These are phyloP conservation scores for Penaeus indicus DNA, from an alignment of 1,140 invertebrate genomes.

Conservation along the genomic window DNA sequence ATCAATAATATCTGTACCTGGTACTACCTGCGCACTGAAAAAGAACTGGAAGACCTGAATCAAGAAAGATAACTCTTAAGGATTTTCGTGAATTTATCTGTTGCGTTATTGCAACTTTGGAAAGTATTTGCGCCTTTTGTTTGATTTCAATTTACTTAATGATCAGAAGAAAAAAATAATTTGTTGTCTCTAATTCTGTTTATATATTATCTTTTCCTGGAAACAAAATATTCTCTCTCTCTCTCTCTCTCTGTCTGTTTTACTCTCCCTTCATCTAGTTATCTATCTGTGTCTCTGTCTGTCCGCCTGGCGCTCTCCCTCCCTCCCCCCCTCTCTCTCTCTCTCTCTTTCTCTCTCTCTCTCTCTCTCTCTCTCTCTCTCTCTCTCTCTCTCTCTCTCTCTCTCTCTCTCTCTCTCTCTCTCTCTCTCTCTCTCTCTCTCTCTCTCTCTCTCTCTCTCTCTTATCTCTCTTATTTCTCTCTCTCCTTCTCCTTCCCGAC, in stretches of 20 bases:
- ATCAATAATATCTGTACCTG: no score
- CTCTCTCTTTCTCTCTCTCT: not conserved
- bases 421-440: not conserved
- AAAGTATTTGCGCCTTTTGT: no score
- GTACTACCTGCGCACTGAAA: no score
- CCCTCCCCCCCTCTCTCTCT: not conserved
- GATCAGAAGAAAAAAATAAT: no score
- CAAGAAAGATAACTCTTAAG: no score
- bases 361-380: constrained; percentile 1
- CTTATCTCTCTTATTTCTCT: not conserved
- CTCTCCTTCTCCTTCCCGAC: not conserved
- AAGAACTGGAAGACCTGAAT: no score
- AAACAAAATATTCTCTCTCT: not conserved
- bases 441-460: not conserved
- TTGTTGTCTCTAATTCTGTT: no score
- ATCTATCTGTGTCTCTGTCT: not conserved
- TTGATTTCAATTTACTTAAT: no score
- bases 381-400: not conserved
- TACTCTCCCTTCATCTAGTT: not conserved
- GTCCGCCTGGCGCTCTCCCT: not conserved
- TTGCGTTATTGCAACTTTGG: no score
- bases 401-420: not conserved
- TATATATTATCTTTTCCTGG: no score
- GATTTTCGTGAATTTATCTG: no score
- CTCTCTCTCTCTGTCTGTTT: not conserved